Evolutionary conservation across 2,113 vertebrate species (phyloP), one percentile per base, ranked within the genome.

Genomic region (Gobio gobio): DNA sequence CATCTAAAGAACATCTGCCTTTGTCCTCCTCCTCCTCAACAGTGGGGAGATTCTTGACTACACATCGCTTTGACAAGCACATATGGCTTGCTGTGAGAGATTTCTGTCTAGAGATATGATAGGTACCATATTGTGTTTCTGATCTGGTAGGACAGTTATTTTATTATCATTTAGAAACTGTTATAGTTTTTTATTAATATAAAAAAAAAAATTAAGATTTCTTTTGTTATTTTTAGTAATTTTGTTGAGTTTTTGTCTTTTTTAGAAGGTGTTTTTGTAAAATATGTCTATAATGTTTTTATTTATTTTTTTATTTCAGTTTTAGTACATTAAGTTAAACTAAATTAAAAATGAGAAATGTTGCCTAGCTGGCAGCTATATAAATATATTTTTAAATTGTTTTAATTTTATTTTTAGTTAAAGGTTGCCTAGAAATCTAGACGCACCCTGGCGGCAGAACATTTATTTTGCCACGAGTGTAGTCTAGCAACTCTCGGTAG

Each of bases 1-100:
- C 26, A 79, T 64, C 59, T 76, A 54, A 83, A 83, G 80, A 76
- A 75, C 49, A 59, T 74, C 78, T 83, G 64, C 81, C 36, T 78
- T 54, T 88, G 59, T 85, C 56, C 70, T 76, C 29, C 45, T 77
- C 22, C 33, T 68, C 7, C 47, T 56, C n/a, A 58, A 22, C 14
- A 12, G 43, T n/a, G 5, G 7, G 20, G 51, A 22, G 29, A 75
- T 75, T 75, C 64, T 61, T 61, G 29, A 78, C n/a, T 64, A 64
- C 58, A 79, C 77, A 10, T 63, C 3, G 54, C 76, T 78, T 78
- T 78, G 76, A 78, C 76, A 78, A 78, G 78, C 78, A 80, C 64
- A 72, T 79, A 79, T 79, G 68, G 56, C 47, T 76, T 29, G 8
- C 13, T n/a, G 45, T 74, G 58, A 40, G 40, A 40, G 40, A 40